Conservation (phyloP, 2,113 vertebrate species). For the Carollia perspicillata region DNA sequence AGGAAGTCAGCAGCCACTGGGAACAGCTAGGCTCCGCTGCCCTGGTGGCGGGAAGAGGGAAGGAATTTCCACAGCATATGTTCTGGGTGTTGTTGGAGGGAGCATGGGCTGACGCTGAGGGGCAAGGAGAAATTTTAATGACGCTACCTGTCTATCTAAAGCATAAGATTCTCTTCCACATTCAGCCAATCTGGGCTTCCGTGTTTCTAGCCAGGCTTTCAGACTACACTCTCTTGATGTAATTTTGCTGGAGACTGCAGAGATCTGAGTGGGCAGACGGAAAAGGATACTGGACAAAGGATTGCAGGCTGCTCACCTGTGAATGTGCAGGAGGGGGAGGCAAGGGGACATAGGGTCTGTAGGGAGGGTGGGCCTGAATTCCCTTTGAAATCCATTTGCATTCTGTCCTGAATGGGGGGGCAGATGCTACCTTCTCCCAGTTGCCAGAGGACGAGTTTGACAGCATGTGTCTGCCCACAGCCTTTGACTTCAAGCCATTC, state of each 20-base stretch:
- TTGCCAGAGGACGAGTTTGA: background rate
- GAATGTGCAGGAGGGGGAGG: background rate
- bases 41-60: background rate
- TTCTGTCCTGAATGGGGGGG: background rate
- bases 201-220: background rate
- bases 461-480: background rate
- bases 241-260: background rate
- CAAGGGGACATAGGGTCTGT: background rate
- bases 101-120: background rate
- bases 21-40: background rate
- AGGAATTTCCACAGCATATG: background rate
- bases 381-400: background rate
- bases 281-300: background rate
- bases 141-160: slow-evolving; percentile 38
- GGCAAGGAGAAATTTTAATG: slow-evolving; percentile 17
- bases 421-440: background rate
- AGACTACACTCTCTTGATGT: background rate
- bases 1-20: background rate
- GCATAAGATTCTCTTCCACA: background rate
- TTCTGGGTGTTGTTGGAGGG: background rate
- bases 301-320: background rate
- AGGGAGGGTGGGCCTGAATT: background rate
- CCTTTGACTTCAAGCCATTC: background rate
- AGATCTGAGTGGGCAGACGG: background rate
- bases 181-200: background rate